phyloP scores from a whole-genome alignment of 1,140 invertebrate species.

The Sitophilus oryzae region DNA sequence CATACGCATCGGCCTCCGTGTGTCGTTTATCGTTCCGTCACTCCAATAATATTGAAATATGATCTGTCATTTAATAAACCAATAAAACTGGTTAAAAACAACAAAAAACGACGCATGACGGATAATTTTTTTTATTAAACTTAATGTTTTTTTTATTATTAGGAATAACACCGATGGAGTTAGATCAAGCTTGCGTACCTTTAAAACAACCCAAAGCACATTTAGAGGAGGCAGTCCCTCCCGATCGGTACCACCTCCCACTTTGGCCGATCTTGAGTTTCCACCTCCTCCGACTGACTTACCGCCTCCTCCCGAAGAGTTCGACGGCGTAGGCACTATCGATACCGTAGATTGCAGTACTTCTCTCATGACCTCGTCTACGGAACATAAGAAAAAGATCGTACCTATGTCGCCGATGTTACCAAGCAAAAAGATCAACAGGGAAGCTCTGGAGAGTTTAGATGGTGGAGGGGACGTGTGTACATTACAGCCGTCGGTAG shows the following conservation, averaged over 20 bases:
- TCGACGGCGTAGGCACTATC: constrained; percentile 42
- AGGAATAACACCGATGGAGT: constrained; percentile 42
- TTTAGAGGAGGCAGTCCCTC: constrained; percentile 44
- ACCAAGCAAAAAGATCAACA: constrained; percentile 34
- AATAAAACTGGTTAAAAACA: too few species aligned
- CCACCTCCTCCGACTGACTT: constrained; percentile 73
- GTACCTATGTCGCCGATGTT: constrained; percentile 43
- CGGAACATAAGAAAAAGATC: constrained; percentile 44
- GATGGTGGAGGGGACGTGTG: constrained; percentile 51
- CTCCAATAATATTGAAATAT: too few species aligned
- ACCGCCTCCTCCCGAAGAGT: constrained; percentile 67
- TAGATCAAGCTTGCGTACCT: constrained; percentile 48
- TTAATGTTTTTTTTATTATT: constrained; percentile 11
- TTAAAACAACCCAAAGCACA: constrained; percentile 46
- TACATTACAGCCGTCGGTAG: constrained; percentile 59
- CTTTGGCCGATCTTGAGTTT: constrained; percentile 75
- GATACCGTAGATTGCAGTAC: constrained; percentile 35
- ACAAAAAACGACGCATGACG: not conserved
- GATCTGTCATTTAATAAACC: too few species aligned
- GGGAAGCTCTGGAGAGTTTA: constrained; percentile 21
- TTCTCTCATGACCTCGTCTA: constrained; percentile 41
- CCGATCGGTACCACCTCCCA: constrained; percentile 45
- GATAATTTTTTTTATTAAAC: not conserved
- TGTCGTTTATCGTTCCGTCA: too few species aligned
- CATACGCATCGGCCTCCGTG: too few species aligned